Evolutionary conservation across 2,888 invertebrate genomes (phyloP).

Genomic region (Argyra leucocephala): DNA sequence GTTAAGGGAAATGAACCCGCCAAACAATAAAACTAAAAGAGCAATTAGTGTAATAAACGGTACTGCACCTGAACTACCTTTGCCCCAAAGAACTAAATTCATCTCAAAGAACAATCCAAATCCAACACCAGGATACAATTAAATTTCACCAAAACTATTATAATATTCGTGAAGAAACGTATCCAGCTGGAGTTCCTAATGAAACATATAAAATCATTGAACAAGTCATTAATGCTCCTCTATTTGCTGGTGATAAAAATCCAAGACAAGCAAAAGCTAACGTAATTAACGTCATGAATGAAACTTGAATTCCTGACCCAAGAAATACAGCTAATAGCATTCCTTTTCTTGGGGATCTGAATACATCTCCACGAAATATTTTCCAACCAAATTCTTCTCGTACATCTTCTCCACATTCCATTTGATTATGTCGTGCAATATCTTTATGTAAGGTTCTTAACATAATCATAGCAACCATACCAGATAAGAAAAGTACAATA

Average conservation of each 20-base stretch:
- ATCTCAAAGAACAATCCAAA: constrained; percentile 95
- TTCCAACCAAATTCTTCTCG: constrained; percentile 91
- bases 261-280: constrained; percentile 98
- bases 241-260: constrained; percentile 95
- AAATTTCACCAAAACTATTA: constrained; percentile 96
- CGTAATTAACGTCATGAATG: constrained; percentile 92
- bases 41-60: constrained; percentile 95
- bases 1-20: constrained; percentile 98
- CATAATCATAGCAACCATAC: constrained; percentile 99
- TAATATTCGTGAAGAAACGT: constrained; percentile 95
- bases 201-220: constrained; percentile 94
- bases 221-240: constrained; percentile 97
- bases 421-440: constrained; percentile 96
- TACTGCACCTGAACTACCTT: constrained; percentile 91
- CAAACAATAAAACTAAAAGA: constrained; percentile 90
- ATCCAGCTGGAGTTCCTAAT: constrained; percentile 92
- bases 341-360: constrained; percentile 89
- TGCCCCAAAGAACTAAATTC: constrained; percentile 92
- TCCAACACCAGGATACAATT: constrained; percentile 92
- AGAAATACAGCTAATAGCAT: constrained; percentile 94
- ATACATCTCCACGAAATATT: constrained; percentile 95
- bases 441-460: constrained; percentile 94
- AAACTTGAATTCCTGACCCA: constrained; percentile 92
- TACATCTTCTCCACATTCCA: constrained; percentile 76
- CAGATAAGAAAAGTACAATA: constrained; percentile 91